Conservation (phyloP, 1,140 invertebrate genomes). For the Brachionus rubens region DNA sequence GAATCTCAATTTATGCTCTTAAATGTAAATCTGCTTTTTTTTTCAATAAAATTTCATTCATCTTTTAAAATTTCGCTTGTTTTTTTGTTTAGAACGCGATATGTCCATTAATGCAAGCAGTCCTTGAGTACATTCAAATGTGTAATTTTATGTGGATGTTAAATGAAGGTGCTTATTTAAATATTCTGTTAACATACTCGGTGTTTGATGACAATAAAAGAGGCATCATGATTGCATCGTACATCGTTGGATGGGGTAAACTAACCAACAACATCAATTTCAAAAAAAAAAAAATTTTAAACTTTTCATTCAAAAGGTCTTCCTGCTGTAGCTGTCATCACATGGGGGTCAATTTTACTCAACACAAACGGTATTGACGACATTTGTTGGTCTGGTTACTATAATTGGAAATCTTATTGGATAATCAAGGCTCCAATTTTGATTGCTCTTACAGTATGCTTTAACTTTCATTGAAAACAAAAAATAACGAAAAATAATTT, state of each 20-base stretch:
- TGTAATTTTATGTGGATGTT: constrained; percentile 47
- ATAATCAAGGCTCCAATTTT: constrained; percentile 36
- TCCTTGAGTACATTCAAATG: constrained; percentile 39
- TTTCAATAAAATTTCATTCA: background rate
- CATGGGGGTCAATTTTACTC: background rate
- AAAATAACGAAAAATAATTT: no score
- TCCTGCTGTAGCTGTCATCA: background rate
- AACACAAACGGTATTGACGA: constrained; percentile 26
- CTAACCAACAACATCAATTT: background rate
- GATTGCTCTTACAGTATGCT: background rate
- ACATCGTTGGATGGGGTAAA: constrained; percentile 37
- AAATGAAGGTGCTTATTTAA: constrained; percentile 39
- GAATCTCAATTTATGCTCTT: constrained; percentile 44
- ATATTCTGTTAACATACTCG: constrained; percentile 37
- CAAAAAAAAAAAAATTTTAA: background rate
- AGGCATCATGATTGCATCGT: constrained; percentile 7
- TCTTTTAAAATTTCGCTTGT: background rate
- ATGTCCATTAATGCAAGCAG: constrained; percentile 21
- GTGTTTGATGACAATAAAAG: constrained; percentile 39
- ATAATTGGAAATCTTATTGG: constrained; percentile 41
- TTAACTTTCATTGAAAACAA: no score
- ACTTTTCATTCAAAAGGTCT: background rate
- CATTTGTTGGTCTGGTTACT: constrained; percentile 40
- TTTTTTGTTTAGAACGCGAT: constrained; percentile 12
- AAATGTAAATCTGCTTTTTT: background rate